Evolutionary conservation across 2,888 invertebrate genomes (phyloP).

Genomic region (Tupiocoris notatus): DNA sequence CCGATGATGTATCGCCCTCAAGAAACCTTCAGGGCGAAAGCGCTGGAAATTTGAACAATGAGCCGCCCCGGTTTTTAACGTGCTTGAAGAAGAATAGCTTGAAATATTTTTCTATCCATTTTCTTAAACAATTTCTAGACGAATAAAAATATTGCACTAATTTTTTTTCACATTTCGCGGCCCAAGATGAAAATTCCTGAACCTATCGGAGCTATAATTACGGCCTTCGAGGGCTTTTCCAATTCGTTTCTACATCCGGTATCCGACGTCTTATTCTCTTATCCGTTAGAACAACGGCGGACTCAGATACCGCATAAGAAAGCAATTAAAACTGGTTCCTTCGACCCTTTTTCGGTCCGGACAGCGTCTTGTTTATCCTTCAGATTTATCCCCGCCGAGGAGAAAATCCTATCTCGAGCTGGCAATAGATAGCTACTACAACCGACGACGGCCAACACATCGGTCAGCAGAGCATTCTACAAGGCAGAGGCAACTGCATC

Average conservation of each 20-base stretch:
- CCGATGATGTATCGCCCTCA: too few relatives aligned
- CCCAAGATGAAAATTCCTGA: too few relatives aligned
- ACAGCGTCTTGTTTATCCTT: conserved; percentile 3
- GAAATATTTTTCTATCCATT: too few relatives aligned
- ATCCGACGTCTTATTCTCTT: conserved; percentile 10
- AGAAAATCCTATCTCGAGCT: conserved; percentile 5
- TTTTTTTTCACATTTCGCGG: too few relatives aligned
- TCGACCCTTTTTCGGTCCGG: not conserved
- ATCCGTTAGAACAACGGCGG: conserved; percentile 12
- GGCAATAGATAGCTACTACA: not conserved
- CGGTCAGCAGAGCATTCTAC: not conserved
- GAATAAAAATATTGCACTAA: too few relatives aligned
- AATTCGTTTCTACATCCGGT: not conserved
- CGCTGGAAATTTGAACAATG: too few relatives aligned
- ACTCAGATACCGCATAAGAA: conserved; percentile 1
- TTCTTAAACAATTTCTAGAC: not conserved
- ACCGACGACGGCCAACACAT: not conserved
- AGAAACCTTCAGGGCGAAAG: too few relatives aligned
- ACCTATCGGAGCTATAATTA: too few relatives aligned
- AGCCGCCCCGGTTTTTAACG: too few relatives aligned
- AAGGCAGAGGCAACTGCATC: too few relatives aligned
- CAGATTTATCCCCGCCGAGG: conserved; percentile 1
- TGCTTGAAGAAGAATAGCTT: too few relatives aligned
- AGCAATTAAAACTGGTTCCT: conserved; percentile 31
- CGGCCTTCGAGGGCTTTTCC: not conserved